Percentiles rank a stretch among this genome's conserved stretches.
Conservation (phyloP, 2,888 invertebrate species). For the Nezara viridula region DNA sequence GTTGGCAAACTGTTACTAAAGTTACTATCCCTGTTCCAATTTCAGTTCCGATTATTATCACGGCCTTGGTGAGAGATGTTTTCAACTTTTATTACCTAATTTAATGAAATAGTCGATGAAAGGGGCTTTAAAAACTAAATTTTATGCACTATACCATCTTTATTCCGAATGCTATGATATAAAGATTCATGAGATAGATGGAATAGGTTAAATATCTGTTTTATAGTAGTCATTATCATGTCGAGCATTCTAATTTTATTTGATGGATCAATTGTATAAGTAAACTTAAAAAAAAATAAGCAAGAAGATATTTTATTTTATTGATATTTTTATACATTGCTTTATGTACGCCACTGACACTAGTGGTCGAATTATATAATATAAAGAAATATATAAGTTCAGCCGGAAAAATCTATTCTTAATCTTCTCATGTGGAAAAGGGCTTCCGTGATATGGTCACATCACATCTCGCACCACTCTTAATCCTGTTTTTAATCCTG, state of each 20-base stretch:
- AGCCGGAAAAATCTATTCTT: background rate
- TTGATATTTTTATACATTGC: no score
- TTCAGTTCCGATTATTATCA: background rate
- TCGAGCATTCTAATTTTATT: no score
- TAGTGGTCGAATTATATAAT: background rate
- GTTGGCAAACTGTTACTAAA: background rate
- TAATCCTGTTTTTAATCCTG: background rate
- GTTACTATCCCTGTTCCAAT: background rate
- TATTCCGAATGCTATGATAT: no score
- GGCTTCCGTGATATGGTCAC: background rate
- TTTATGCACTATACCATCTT: no score
- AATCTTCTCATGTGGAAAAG: background rate
- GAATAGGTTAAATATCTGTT: no score
- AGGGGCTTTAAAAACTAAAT: background rate
- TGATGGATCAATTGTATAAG: no score
- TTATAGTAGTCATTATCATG: no score
- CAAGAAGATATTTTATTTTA: no score
- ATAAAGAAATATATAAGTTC: background rate
- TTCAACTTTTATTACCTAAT: slow-evolving; percentile 1
- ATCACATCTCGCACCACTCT: background rate
- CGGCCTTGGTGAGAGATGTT: background rate
- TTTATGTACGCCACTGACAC: no score
- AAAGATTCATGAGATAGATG: no score
- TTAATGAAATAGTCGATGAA: background rate
- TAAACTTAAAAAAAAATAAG: no score